Evolutionary conservation across 2,113 vertebrate genomes (phyloP).

Genomic region (Rattus norvegicus): GRCr8 NC_086039.1:139387001-139387500

Average conservation of each 20-base stretch:
- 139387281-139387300: neutral
- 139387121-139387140: slow-evolving; percentile 87
- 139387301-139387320: neutral
- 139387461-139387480: neutral
- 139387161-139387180: slow-evolving; percentile 90
- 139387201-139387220: slow-evolving; percentile 71
- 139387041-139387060: neutral
- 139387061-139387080: neutral
- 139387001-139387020: neutral
- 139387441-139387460: neutral
- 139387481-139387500: neutral
- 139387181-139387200: slow-evolving; percentile 94
- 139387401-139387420: neutral
- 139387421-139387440: neutral
- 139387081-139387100: slow-evolving; percentile 88
- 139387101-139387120: slow-evolving; percentile 88
- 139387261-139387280: neutral
- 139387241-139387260: neutral
- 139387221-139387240: neutral
- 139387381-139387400: neutral
- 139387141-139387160: slow-evolving; percentile 89
- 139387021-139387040: neutral
- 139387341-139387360: neutral
- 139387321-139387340: neutral
- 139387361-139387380: neutral